phyloP scores from a whole-genome alignment of 2,888 invertebrate species.

The Pasiphila rectangulata region DNA sequence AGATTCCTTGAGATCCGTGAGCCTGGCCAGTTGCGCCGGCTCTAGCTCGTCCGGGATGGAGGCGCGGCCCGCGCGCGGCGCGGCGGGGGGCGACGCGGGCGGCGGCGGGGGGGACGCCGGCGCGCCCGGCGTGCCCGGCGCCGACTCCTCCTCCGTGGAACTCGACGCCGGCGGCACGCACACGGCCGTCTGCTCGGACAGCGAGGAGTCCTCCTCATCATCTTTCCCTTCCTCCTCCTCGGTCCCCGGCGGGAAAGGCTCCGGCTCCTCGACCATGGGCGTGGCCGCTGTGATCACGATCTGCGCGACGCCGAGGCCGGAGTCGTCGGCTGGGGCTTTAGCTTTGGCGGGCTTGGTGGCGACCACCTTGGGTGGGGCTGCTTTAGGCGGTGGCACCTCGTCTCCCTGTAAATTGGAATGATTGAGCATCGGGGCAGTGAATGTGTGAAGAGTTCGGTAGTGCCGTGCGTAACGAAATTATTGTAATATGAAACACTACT shows the following conservation, averaged over 20 bases:
- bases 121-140: slow-evolving; percentile 81
- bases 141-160: slow-evolving; percentile 85
- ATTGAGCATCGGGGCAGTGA: no score
- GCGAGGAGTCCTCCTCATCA: slow-evolving; percentile 72
- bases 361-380: slow-evolving; percentile 10
- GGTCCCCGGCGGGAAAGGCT: slow-evolving; percentile 86
- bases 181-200: slow-evolving; percentile 74
- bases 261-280: slow-evolving; percentile 93
- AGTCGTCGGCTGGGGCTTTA: slow-evolving; percentile 71
- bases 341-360: slow-evolving; percentile 29
- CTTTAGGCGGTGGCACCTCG: slow-evolving; percentile 36
- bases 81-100: slow-evolving; percentile 81
- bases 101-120: slow-evolving; percentile 74
- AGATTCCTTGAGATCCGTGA: slow-evolving; percentile 94
- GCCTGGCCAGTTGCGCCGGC: slow-evolving; percentile 91
- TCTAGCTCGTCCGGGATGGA: slow-evolving; percentile 94
- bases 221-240: slow-evolving; percentile 46
- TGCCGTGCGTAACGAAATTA: not conserved
- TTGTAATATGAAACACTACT: not conserved
- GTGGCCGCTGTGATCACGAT: slow-evolving; percentile 97
- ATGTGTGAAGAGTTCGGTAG: not conserved
- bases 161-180: slow-evolving; percentile 80
- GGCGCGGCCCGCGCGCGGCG: slow-evolving; percentile 88
- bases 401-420: slow-evolving; percentile 35
- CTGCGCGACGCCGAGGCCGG: slow-evolving; percentile 91